phyloP scores from a whole-genome alignment of 2,888 invertebrate species.

The Rhagonycha fulva region DNA sequence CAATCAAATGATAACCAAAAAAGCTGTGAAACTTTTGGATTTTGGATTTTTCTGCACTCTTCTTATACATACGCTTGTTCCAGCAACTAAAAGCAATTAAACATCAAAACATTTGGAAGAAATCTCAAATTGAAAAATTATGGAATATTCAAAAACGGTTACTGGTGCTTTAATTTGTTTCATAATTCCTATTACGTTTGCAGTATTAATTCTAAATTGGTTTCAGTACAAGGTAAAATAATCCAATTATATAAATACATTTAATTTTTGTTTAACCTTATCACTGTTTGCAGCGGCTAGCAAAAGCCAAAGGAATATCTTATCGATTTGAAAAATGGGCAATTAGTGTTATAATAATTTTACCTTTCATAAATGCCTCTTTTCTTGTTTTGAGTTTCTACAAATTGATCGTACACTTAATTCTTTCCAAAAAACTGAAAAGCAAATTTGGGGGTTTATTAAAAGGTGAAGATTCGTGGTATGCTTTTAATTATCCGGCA shows the following conservation, averaged over 20 bases:
- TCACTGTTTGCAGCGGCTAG: neutral
- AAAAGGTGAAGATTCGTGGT: neutral
- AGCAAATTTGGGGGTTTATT: neutral
- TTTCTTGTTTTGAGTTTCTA: neutral
- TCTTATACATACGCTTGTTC: too few species aligned
- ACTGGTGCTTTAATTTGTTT: neutral
- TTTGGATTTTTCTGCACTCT: too few species aligned
- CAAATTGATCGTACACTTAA: neutral
- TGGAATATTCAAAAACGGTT: neutral
- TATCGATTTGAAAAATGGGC: neutral
- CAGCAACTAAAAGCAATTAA: too few species aligned
- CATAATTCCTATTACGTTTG: neutral
- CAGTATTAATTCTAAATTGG: neutral
- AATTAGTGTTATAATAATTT: neutral
- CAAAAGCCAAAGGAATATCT: neutral
- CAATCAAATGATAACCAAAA: too few species aligned
- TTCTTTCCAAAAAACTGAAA: neutral
- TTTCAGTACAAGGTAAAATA: neutral
- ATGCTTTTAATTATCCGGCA: neutral
- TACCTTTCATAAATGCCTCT: neutral
- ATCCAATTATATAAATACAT: too few species aligned
- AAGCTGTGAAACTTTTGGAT: too few species aligned
- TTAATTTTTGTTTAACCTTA: neutral
- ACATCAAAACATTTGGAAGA: too few species aligned
- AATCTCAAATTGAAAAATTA: too few species aligned